These are phyloP conservation scores for Stegodyphus mimosarum DNA, from an alignment of 1,140 invertebrate genomes.

Conservation along the genomic window DNA sequence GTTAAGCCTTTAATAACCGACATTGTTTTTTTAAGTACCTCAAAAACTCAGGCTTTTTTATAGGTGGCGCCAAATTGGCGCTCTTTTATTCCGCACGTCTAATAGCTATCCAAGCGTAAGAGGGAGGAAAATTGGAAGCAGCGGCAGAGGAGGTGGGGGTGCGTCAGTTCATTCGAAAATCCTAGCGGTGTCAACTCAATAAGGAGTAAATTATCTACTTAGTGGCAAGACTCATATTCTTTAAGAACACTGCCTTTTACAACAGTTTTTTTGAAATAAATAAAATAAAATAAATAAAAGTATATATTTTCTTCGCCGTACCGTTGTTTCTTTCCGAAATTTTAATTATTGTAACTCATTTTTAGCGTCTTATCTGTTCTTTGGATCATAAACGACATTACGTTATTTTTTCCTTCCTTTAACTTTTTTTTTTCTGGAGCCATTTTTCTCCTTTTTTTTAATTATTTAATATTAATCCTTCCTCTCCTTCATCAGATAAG, in stretches of 20 bases:
- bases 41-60: too few species aligned
- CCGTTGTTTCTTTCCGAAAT: conserved; percentile 28
- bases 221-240: conserved; percentile 2
- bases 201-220: conserved; percentile 6
- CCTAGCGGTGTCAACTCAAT: not conserved
- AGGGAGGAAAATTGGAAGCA: too few species aligned
- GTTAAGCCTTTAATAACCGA: too few species aligned
- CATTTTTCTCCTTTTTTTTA: conserved; percentile 18
- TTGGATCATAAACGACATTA: conserved; percentile 28
- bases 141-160: too few species aligned
- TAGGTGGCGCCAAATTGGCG: too few species aligned
- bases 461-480: not conserved
- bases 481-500: conserved; percentile 20
- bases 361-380: conserved; percentile 32
- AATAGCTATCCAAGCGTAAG: too few species aligned
- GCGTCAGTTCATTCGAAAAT: not conserved
- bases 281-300: not conserved
- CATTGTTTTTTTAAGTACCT: too few species aligned
- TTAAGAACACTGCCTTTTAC: not conserved
- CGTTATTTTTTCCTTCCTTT: not conserved
- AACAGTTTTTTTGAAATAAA: not conserved
- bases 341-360: conserved; percentile 54
- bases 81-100: too few species aligned
- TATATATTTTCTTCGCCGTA: not conserved
- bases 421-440: not conserved